Evolutionary conservation across 1,140 invertebrate genomes (phyloP).

Genomic region (Chelonus insularis): DNA sequence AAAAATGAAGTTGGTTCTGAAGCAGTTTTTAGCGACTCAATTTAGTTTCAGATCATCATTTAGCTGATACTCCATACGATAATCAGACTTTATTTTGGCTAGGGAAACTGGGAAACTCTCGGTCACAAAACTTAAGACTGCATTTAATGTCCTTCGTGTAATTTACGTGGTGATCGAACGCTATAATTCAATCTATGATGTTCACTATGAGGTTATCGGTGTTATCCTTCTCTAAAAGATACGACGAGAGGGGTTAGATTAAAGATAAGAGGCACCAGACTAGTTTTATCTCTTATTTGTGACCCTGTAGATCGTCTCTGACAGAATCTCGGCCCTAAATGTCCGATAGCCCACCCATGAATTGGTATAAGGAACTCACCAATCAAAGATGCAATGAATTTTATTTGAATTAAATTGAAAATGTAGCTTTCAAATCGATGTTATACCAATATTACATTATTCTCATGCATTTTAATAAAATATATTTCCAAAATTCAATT

Average conservation of each 20-base stretch:
- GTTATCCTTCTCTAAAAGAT: conserved; percentile 25
- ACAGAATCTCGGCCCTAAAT: neutral
- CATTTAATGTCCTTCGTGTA: neutral
- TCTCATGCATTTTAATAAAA: no score
- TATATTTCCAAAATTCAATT: no score
- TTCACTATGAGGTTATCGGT: conserved; percentile 28
- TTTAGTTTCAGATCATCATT: no score
- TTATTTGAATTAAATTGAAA: no score
- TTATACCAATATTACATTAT: no score
- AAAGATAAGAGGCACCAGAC: conserved; percentile 35
- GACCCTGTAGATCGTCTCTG: conserved; percentile 35
- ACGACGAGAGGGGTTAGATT: conserved; percentile 24
- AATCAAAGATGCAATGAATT: neutral
- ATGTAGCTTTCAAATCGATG: no score
- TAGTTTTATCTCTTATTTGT: conserved; percentile 46
- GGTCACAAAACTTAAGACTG: neutral
- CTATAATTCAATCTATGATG: conserved; percentile 42
- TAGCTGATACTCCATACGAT: no score
- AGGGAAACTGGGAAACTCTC: no score
- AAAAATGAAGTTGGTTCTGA: no score
- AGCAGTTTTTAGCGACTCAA: no score
- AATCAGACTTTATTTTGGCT: no score
- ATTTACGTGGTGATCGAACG: conserved; percentile 25
- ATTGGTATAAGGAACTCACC: conserved; percentile 8
- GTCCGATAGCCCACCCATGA: conserved; percentile 19